Evolutionary conservation across 2,888 invertebrate species (phyloP), one percentile per base, ranked within the genome.

Genomic region (Torymus texanus): DNA sequence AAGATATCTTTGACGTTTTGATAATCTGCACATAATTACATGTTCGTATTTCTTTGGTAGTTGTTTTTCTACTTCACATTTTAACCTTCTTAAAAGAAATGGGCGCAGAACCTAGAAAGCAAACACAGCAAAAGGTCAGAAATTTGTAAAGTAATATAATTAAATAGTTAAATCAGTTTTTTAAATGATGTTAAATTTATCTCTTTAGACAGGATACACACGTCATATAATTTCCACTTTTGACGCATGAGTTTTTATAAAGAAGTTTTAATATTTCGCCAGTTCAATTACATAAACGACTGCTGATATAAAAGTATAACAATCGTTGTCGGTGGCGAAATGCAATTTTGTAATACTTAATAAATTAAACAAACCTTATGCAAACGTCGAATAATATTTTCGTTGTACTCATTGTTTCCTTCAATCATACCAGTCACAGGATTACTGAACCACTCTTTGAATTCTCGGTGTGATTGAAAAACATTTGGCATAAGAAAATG

Each of bases 361-460:
- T 16, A 80, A 85, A 85, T 82, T 84, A 89, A 91, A 88, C 90
- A 89, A 88, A 95, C 96, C 94, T 97, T 97, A 90, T 98, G 98
- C 83, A 98, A 92, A 84, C 97, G 93, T 89, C 95, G 94, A 83
- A 98, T 97, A 84, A 98, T 94, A 84, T 93, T 95, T 88, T 97
- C 96, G 91, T 97, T 97, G 91, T 97, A 97, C 89, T 97, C 97
- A 82, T 95, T 94, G 88, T 95, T 96, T 79, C 97, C 97, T 90
- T 98, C 97, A 83, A 97, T 96, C 97, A 98, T 97, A 80, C 97
- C 97, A 29, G 97, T 97, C 83, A 99, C 96, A 62, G 98, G 98
- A 91, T 97, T 97, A 79, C 97, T 97, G 92, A 99, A 99, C 99
- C 99, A 99, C 91, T 98, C 98, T 90, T 98, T 97, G 90, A 97